Conservation (phyloP, 2,888 invertebrate species). For the Epinotia ramella region DNA sequence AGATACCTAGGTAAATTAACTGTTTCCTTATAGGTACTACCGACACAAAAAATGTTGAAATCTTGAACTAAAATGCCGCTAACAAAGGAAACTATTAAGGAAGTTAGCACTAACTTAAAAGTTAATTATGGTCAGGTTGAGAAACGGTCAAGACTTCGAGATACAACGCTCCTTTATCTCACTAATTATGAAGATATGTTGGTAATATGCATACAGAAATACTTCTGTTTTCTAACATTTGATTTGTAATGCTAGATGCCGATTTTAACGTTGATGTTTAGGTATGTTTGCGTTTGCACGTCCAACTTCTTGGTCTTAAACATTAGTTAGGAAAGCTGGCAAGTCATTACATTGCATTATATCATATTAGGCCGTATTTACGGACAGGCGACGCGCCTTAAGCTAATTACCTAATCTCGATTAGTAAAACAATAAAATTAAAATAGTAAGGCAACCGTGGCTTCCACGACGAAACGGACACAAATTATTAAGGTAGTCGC, state of each 20-base stretch:
- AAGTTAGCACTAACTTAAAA: constrained; percentile 21
- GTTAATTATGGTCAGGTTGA: constrained; percentile 17
- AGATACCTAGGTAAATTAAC: neutral
- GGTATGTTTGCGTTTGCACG: too few species aligned
- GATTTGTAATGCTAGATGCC: neutral
- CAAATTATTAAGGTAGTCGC: too few species aligned
- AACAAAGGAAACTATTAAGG: neutral
- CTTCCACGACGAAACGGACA: neutral
- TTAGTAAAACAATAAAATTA: neutral
- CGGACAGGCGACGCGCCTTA: too few species aligned
- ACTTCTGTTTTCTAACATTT: neutral
- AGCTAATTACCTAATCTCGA: too few species aligned
- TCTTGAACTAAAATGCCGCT: constrained; percentile 4
- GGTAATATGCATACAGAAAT: neutral
- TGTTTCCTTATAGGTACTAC: neutral
- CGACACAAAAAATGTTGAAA: neutral
- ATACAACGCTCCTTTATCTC: constrained; percentile 13
- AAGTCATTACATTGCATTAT: too few species aligned
- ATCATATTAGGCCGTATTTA: too few species aligned
- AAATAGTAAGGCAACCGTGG: neutral
- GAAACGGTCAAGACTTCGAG: constrained; percentile 30
- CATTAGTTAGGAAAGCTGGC: too few species aligned
- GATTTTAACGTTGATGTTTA: neutral
- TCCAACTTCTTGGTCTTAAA: too few species aligned
- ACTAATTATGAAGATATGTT: constrained; percentile 24